Percentiles rank a stretch among this genome's conserved stretches.
Evolutionary conservation across 2,797 vertebrate genomes (phyloP).

Genomic region (Rhinichthys osculus): DNA sequence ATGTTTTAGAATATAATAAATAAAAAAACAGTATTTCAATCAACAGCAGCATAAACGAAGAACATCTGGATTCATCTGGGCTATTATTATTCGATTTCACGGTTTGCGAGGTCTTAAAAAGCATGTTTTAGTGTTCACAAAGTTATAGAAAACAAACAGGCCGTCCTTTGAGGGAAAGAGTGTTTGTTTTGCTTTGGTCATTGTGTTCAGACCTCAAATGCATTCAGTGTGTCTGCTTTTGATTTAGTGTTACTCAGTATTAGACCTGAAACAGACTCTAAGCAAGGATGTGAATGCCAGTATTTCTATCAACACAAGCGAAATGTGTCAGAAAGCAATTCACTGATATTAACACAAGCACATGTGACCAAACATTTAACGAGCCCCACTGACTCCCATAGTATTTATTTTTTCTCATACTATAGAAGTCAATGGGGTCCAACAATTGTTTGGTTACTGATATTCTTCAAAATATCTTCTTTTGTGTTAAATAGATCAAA

Average conservation of each 20-base stretch:
- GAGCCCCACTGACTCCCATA: neutral
- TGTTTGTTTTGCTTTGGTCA: constrained; percentile 6
- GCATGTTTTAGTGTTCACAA: neutral
- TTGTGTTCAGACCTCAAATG: constrained; percentile 7
- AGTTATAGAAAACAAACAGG: neutral
- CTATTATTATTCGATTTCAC: neutral
- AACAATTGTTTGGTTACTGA: neutral
- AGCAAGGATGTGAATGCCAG: neutral
- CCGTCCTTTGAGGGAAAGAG: neutral
- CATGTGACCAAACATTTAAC: neutral
- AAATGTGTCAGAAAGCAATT: neutral
- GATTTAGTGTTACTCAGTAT: neutral
- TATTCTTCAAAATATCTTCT: neutral
- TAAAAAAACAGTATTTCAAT: constrained; percentile 74
- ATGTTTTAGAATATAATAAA: constrained; percentile 73
- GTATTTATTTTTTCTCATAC: neutral
- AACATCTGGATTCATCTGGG: constrained; percentile 7
- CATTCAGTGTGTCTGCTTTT: constrained; percentile 9
- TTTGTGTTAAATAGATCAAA: neutral
- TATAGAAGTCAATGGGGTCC: neutral
- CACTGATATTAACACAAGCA: no score
- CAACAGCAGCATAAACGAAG: constrained; percentile 65
- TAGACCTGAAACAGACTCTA: constrained; percentile 2
- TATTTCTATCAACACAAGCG: neutral
- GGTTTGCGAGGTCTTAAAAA: neutral